These are phyloP conservation scores for Temnothorax curvispinosus DNA, from an alignment of 1,140 invertebrate genomes.

Conservation along the genomic window DNA sequence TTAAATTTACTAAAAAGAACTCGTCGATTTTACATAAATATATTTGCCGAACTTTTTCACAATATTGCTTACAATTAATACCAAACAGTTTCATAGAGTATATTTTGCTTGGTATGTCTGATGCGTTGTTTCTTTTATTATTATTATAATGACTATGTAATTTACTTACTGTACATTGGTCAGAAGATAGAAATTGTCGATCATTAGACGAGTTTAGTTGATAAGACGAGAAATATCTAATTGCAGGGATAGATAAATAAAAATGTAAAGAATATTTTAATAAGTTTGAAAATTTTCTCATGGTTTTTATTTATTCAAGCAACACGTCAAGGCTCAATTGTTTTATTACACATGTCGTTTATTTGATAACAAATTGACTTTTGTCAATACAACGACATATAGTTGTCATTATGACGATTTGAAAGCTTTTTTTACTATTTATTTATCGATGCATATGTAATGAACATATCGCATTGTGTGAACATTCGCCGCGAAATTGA, in stretches of 20 bases:
- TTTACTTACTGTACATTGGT: background rate
- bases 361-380: conserved; percentile 16
- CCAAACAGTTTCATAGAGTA: background rate
- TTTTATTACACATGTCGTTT: background rate
- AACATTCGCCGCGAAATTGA: background rate
- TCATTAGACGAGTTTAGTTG: background rate
- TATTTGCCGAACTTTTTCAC: background rate
- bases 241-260: background rate
- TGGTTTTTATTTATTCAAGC: background rate
- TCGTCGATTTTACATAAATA: background rate
- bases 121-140: background rate
- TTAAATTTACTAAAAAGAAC: background rate
- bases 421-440: background rate
- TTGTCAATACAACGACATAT: background rate
- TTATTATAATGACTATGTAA: background rate
- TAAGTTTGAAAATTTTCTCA: background rate
- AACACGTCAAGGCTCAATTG: background rate
- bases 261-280: background rate
- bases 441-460: conserved; percentile 38
- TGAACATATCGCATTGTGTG: conserved; percentile 11
- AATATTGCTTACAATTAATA: background rate
- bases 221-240: background rate
- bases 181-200: background rate
- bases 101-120: background rate
- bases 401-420: background rate